phyloP scores from a whole-genome alignment of 2,797 vertebrate species.

The Helostoma temminkii region DNA sequence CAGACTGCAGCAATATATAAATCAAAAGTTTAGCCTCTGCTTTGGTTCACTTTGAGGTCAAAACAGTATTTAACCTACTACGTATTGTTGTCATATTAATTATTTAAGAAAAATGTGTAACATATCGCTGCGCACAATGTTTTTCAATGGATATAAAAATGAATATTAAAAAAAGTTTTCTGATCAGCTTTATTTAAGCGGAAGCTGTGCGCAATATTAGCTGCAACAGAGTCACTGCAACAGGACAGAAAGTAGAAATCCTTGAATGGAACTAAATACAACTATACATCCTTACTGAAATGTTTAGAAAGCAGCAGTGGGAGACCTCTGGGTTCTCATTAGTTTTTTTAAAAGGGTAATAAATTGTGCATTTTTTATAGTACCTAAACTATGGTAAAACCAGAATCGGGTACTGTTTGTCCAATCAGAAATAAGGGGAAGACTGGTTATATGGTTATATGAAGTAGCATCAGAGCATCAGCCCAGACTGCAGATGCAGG shows the following conservation, averaged over 20 bases:
- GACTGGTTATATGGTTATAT: neutral
- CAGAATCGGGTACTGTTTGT: slow-evolving; percentile 3
- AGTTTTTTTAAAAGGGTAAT: slow-evolving; percentile 37
- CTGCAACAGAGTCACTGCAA: slow-evolving; percentile 2
- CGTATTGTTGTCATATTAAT: neutral
- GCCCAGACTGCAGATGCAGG: slow-evolving; percentile 2
- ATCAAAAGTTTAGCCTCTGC: slow-evolving; percentile 32
- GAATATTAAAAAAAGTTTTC: no score
- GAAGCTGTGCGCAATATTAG: slow-evolving; percentile 3
- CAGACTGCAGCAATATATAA: no score
- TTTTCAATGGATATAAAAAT: neutral
- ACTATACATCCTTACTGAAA: slow-evolving; percentile 47
- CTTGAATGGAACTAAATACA: slow-evolving; percentile 15
- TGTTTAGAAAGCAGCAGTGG: slow-evolving; percentile 49
- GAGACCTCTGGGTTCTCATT: slow-evolving; percentile 41
- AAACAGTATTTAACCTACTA: neutral
- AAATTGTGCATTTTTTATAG: neutral
- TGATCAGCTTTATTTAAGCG: no score
- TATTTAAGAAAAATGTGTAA: neutral
- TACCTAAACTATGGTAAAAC: slow-evolving; percentile 10
- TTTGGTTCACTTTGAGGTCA: neutral
- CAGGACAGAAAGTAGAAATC: neutral
- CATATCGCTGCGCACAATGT: neutral
- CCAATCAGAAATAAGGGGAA: slow-evolving; percentile 6
- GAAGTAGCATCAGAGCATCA: slow-evolving; percentile 21